Base-by-base conservation (phyloP, 2,113 vertebrate genomes). In the Scytalopus superciliaris region DNA sequence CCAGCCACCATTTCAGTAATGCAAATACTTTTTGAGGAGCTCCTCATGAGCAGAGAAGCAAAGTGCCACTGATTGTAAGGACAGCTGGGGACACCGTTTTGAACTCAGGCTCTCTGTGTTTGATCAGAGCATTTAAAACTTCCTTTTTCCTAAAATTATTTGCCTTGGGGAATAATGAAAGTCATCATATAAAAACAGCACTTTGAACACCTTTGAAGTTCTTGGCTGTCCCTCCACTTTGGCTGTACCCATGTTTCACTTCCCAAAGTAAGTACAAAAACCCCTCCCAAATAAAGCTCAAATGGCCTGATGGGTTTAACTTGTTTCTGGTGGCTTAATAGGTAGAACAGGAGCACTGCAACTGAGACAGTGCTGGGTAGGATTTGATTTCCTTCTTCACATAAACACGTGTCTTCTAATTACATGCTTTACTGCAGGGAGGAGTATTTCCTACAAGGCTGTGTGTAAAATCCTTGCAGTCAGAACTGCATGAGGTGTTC, bases 31-130 rank as follows among this genome's bases (percentile, higher is more conserved):
- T 37, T 17, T 30, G 42, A 63, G 53, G 19, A 72, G 12, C 24
- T 44, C 8, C 56, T 33, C 1, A 0, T 25, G 40, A 64, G 35
- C 1, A 0, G 45, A 84, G 13, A 14, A 35, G 19, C 30, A 7
- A 76, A 53, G 30, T 19, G 37, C 18, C 31, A 7, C 45, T 8
- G 30, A 30, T 12, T 52, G 24, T 21, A 47, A 0, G 2, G 55
- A 31, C 18, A 73, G 53, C 8, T 4, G 1, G 28, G 40, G 59
- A 77, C 40, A 24, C 28, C 27, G 40, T 47, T 77, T 55, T 50
- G 22, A 81, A 22, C 49, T 47, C 23, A 28, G 7, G 11, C 18
- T 9, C 12, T 45, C 31, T 47, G 9, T 80, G 60, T 57, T 90
- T 64, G 6, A 63, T n/a, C 8, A 39, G 57, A 42, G 6, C 21